These are phyloP conservation scores for Metacarcinus magister DNA, from an alignment of 2,888 invertebrate genomes.

Conservation along the genomic window DNA sequence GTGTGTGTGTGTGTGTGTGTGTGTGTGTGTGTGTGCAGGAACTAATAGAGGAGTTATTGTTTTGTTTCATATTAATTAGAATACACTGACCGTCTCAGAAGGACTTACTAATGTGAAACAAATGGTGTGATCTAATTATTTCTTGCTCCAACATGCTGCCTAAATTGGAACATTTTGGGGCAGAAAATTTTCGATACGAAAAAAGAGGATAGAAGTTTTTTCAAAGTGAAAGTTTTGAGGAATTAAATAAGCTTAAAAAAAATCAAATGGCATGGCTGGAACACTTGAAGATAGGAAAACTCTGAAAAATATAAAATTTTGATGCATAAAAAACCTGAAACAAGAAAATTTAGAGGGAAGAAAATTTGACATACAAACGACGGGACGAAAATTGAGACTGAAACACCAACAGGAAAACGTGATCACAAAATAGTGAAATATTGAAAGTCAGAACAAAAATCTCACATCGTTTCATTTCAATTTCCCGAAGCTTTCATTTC, in stretches of 20 bases:
- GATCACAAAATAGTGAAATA: background rate
- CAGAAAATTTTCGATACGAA: background rate
- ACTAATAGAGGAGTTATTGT: no score
- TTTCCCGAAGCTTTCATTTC: background rate
- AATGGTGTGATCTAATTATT: no score
- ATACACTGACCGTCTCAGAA: no score
- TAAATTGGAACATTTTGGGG: no score
- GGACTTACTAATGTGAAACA: no score
- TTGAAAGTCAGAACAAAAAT: background rate
- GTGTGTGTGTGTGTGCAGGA: no score
- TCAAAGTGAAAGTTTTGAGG: background rate
- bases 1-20: no score
- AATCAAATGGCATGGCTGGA: background rate
- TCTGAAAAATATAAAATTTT: background rate
- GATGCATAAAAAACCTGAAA: background rate
- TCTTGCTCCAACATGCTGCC: no score
- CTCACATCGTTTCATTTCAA: background rate
- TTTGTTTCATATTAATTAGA: no score
- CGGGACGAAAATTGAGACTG: background rate
- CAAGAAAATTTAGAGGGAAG: background rate
- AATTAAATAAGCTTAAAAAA: background rate
- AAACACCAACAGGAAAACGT: background rate
- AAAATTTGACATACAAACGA: background rate
- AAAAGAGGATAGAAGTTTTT: background rate
- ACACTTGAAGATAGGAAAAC: background rate